Base-by-base conservation (phyloP, 2,888 invertebrate species). In the Fragum sueziense region DNA sequence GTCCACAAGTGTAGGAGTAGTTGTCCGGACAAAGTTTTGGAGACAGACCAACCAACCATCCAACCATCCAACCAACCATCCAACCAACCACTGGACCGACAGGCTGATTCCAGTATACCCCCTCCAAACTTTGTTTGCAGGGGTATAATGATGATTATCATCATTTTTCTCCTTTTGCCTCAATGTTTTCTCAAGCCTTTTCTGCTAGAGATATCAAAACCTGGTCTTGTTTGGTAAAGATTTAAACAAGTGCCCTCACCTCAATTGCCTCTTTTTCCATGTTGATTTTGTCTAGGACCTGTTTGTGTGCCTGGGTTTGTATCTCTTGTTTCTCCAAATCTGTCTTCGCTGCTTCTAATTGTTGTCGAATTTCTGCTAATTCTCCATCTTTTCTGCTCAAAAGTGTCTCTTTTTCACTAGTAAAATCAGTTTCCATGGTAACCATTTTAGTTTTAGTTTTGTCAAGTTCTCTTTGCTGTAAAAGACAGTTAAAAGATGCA, bases 401-500 rank as follows among this genome's bases (percentile, higher is more conserved):
- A 20, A 88, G 69, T 52, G 88, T 87, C 74, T 83, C 83, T 69
- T 87, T 88, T 80, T 92, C 92, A 72, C 85, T 80, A 69, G 88
- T 87, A 82, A 85, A 88, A 61, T 84, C 87, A 74, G 89, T 88
- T 69, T 85, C 86, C 70, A 87, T 74, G 79, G 87, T 88, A 61
- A 76, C 82, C 69, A 90, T 79, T 85, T 90, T 91, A 67, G 62
- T 76, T 65, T 88, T 89, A 41, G 88, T 73, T 88, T 91, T 91
- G 41, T 88, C 88, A 84, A 91, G 82, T 83, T 90, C 88, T 78
- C 78, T 82, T 88, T 91, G 90, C 92, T 92, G 87, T 17, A 76
- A 84, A 67, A 74, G n/a, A 14, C 17, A 29, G 29, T 20, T 17
- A 61, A 27, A 61, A 29, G 11, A 61, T 17, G n/a, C 7, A n/a